Conservation (phyloP, 2,113 vertebrate species). For the Empidonax alnorum region DNA sequence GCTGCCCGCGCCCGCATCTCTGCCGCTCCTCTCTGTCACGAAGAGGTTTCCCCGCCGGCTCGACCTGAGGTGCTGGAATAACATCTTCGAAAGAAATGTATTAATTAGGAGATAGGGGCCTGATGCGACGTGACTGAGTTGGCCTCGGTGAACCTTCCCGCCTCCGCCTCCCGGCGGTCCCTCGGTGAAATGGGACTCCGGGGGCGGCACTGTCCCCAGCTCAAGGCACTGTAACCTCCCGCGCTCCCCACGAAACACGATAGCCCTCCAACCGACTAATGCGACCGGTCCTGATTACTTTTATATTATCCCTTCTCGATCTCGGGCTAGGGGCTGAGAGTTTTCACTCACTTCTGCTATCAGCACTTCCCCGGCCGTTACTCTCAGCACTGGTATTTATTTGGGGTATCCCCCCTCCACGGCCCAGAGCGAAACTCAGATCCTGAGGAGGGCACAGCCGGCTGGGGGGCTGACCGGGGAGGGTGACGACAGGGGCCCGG, state of each 20-base stretch:
- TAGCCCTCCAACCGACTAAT: neutral
- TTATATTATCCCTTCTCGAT: neutral
- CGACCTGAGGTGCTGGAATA: neutral
- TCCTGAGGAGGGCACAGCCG: neutral
- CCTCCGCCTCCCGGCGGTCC: neutral
- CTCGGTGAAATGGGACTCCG: neutral
- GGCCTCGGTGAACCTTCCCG: neutral
- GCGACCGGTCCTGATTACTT: neutral
- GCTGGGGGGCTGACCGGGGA: accelerated
- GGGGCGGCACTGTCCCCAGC: neutral
- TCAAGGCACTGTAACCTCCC: neutral
- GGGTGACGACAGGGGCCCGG: neutral
- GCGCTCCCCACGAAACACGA: neutral
- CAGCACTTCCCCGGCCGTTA: neutral
- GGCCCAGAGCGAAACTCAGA: neutral
- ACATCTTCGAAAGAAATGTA: neutral
- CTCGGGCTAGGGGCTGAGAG: neutral
- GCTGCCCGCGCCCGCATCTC: neutral
- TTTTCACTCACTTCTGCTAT: neutral
- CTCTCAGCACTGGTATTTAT: neutral
- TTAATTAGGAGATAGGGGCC: neutral
- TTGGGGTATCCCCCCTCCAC: neutral
- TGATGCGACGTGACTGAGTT: neutral
- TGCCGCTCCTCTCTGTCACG: neutral
- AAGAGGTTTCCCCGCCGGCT: neutral